Conservation (phyloP, 2,888 invertebrate genomes). For the Melolontha melolontha region DNA sequence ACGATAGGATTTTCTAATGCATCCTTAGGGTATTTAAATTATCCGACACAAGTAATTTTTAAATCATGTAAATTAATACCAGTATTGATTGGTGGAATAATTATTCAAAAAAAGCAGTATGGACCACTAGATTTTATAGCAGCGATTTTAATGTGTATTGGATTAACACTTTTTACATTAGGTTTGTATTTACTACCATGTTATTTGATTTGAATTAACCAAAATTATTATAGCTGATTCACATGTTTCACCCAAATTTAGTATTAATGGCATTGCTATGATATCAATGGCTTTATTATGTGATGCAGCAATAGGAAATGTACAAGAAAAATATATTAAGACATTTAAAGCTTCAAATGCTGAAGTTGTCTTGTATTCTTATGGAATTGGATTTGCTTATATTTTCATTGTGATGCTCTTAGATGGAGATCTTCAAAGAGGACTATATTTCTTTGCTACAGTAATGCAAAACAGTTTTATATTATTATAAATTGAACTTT, state of each 20-base stretch:
- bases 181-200: conserved; percentile 69
- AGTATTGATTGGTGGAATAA: conserved; percentile 91
- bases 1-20: conserved; percentile 98
- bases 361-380: conserved; percentile 94
- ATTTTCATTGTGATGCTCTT: conserved; percentile 78
- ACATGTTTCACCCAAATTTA: conserved; percentile 80
- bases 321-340: conserved; percentile 96
- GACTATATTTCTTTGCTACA: conserved; percentile 80
- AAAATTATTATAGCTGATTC: conserved; percentile 74
- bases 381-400: conserved; percentile 88
- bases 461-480: no score
- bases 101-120: conserved; percentile 92
- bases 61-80: conserved; percentile 98
- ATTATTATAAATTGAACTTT: conserved; percentile 4
- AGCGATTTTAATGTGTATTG: conserved; percentile 88
- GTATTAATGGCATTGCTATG: conserved; percentile 77
- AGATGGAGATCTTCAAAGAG: conserved; percentile 80
- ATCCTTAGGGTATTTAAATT: conserved; percentile 93
- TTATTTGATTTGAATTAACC: background rate
- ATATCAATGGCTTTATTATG: conserved; percentile 89
- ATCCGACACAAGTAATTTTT: conserved; percentile 97
- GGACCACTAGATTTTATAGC: conserved; percentile 86
- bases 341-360: conserved; percentile 84
- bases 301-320: conserved; percentile 96
- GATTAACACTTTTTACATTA: conserved; percentile 91